A percentile compares a stretch with the other conserved stretches of the same genome.
These are phyloP conservation scores for Zaprionus vittiger DNA, from an alignment of 1,140 invertebrate genomes.

Conservation along the genomic window DNA sequence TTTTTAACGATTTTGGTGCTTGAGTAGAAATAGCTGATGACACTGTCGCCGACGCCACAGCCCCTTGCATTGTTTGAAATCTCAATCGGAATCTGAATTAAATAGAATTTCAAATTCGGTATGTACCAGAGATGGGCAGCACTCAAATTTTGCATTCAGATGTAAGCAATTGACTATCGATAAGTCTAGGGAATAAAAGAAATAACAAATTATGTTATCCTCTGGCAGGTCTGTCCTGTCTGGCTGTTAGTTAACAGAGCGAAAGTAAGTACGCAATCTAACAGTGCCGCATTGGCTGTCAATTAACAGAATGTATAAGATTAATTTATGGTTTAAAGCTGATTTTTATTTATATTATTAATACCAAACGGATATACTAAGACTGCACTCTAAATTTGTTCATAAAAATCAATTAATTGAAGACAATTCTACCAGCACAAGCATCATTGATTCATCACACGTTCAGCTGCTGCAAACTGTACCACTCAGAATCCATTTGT, in stretches of 20 bases:
- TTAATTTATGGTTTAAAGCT: neutral
- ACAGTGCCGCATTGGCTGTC: neutral
- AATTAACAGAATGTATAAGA: neutral
- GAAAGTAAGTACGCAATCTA: neutral
- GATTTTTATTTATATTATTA: no score
- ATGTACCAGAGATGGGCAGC: neutral
- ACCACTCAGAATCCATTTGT: neutral
- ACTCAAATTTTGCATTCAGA: neutral
- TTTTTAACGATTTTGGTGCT: conserved; percentile 27
- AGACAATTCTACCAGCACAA: neutral
- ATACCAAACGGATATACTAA: neutral
- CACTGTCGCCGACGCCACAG: neutral
- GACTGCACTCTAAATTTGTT: neutral
- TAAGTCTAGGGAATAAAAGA: no score
- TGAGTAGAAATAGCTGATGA: conserved; percentile 22
- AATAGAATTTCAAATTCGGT: conserved; percentile 4
- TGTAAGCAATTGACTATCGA: no score
- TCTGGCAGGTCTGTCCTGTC: neutral
- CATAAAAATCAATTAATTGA: neutral
- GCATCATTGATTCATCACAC: neutral
- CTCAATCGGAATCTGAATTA: conserved; percentile 5
- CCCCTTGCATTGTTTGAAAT: conserved; percentile 37
- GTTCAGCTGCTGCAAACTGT: neutral
- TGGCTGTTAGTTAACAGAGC: neutral
- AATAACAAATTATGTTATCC: neutral